Conservation (phyloP, 2,888 invertebrate species). For the Deroplatys truncata region DNA sequence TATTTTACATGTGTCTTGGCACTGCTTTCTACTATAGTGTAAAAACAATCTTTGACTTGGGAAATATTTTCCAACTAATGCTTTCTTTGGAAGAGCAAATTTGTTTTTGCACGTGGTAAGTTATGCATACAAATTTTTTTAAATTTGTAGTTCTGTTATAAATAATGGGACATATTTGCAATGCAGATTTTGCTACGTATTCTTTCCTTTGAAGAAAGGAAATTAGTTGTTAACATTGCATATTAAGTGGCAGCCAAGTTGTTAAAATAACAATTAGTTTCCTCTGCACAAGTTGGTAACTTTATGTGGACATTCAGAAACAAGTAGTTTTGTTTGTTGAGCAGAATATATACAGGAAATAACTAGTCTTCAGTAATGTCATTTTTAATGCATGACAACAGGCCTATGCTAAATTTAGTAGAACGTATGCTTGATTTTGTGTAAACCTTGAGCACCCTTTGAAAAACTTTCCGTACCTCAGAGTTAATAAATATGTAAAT, state of each 20-base stretch:
- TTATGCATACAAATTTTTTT: not conserved
- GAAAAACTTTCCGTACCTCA: not conserved
- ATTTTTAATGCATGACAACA: not conserved
- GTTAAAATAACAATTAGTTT: not conserved
- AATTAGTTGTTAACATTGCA: not conserved
- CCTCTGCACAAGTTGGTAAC: not conserved
- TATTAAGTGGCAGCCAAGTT: not conserved
- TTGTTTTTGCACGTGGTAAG: not conserved
- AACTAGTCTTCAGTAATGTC: not conserved
- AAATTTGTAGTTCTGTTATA: not conserved
- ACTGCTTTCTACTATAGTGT: slow-evolving; percentile 56
- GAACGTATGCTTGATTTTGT: not conserved
- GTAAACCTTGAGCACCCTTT: not conserved
- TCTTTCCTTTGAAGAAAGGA: not conserved
- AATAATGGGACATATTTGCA: not conserved
- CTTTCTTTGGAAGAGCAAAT: not conserved
- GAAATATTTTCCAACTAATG: slow-evolving; percentile 23
- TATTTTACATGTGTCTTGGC: slow-evolving; percentile 47
- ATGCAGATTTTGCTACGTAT: not conserved
- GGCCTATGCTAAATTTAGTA: not conserved
- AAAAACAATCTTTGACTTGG: slow-evolving; percentile 43
- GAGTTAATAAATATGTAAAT: not conserved
- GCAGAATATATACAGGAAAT: not conserved
- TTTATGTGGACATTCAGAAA: not conserved
- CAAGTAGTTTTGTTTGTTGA: not conserved